A percentile compares a stretch with the other conserved stretches of the same genome.
Conservation (phyloP, 1,140 invertebrate species). For the Scaptomyza montana region DNA sequence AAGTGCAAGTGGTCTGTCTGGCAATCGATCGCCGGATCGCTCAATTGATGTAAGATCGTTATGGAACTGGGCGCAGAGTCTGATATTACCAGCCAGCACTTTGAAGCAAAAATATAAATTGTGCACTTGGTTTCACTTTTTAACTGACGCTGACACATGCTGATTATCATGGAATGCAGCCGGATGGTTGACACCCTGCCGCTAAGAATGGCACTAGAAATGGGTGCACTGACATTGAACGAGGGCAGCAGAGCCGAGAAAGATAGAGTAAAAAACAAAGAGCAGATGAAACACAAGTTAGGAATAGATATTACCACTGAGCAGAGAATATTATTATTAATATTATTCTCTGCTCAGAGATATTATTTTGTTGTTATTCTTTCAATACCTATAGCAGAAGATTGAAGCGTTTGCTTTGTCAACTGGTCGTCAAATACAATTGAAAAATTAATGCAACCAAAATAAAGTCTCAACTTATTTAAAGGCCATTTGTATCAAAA, state of each 20-base stretch:
- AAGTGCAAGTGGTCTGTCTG: conserved; percentile 71
- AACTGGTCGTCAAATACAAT: too few relatives aligned
- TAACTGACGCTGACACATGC: conserved; percentile 11
- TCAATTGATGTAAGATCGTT: conserved; percentile 67
- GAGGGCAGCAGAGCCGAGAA: not conserved
- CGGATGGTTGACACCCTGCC: conserved; percentile 4
- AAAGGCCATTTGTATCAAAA: too few relatives aligned
- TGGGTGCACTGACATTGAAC: conserved; percentile 12
- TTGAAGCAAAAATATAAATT: not conserved
- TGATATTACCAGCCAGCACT: conserved; percentile 8
- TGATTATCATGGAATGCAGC: conserved; percentile 21
- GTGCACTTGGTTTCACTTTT: not conserved
- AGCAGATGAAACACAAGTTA: too few relatives aligned
- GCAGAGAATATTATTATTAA: too few relatives aligned
- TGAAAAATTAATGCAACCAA: too few relatives aligned
- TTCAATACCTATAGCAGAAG: too few relatives aligned
- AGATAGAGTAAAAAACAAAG: not conserved
- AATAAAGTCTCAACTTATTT: too few relatives aligned
- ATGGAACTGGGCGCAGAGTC: conserved; percentile 32
- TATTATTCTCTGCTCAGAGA: too few relatives aligned
- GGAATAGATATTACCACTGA: too few relatives aligned
- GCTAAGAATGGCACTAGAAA: not conserved
- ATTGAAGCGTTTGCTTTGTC: too few relatives aligned
- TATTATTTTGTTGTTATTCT: too few relatives aligned
- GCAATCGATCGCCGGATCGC: conserved; percentile 36